These are phyloP conservation scores for Pontoporia blainvillei DNA, from an alignment of 2,113 vertebrate species.

Conservation along the genomic window DNA sequence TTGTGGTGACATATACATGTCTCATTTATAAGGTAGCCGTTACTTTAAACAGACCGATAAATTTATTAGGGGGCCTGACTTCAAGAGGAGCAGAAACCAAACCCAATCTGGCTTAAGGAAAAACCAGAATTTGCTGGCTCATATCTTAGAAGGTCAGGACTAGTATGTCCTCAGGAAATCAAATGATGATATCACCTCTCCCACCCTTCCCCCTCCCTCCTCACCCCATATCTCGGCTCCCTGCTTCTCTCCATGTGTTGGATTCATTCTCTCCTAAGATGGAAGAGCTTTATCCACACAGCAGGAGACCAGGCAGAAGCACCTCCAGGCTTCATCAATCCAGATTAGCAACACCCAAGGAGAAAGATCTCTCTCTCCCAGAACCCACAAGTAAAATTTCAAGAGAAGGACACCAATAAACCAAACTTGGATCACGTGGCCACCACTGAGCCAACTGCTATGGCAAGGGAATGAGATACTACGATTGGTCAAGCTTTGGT, in stretches of 20 bases:
- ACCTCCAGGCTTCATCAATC: background rate
- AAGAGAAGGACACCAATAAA: background rate
- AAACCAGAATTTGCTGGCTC: background rate
- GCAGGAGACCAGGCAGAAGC: background rate
- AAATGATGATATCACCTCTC: background rate
- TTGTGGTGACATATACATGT: background rate
- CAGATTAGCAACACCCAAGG: background rate
- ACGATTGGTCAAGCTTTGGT: background rate
- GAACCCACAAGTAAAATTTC: background rate
- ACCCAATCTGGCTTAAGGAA: background rate
- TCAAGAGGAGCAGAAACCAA: constrained; percentile 20
- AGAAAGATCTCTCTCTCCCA: background rate
- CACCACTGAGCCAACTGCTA: background rate
- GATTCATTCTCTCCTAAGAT: background rate
- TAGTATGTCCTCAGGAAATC: background rate
- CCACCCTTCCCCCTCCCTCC: background rate
- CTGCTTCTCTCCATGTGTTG: background rate
- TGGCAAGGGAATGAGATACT: background rate
- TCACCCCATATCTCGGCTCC: background rate
- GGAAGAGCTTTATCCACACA: background rate
- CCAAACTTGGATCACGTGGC: background rate
- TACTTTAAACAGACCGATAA: background rate
- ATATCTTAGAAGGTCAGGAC: background rate
- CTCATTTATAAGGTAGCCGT: background rate
- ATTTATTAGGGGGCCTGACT: background rate